phyloP scores from a whole-genome alignment of 2,113 vertebrate species.

The Apeltes quadracus region DNA sequence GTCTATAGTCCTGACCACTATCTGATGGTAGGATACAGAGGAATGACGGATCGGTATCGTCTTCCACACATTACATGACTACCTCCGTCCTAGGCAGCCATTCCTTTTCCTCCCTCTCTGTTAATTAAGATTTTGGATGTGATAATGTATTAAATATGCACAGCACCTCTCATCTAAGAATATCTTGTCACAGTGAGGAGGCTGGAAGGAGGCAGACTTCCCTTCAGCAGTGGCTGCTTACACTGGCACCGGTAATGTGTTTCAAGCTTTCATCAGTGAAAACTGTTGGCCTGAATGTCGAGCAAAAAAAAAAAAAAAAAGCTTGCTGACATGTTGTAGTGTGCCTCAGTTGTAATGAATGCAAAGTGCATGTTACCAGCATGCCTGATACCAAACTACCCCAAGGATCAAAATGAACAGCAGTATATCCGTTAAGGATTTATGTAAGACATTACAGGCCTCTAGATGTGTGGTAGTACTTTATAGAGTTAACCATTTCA shows the following conservation, averaged over 20 bases:
- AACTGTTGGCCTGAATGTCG: not conserved
- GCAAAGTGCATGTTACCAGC: not conserved
- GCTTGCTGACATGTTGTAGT: not conserved
- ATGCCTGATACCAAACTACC: not conserved
- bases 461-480: constrained; percentile 1
- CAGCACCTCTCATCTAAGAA: constrained; percentile 75
- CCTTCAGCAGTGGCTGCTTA: constrained; percentile 25
- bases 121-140: constrained; percentile 76
- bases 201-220: constrained; percentile 18
- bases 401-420: constrained; percentile 1
- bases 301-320: constrained; percentile 8
- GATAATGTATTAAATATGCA: constrained; percentile 79
- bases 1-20: constrained; percentile 36
- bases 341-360: not conserved
- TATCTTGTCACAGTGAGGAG: constrained; percentile 60
- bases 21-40: constrained; percentile 58
- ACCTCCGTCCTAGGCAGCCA: constrained; percentile 37
- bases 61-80: constrained; percentile 49
- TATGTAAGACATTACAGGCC: constrained; percentile 5
- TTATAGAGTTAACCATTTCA: constrained; percentile 35
- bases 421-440: not conserved
- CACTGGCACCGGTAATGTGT: constrained; percentile 23
- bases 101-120: constrained; percentile 42
- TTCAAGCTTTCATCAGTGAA: constrained; percentile 26
- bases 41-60: constrained; percentile 62